Base-by-base conservation (phyloP, 1,140 invertebrate species). In the Ceratitis capitata region DNA sequence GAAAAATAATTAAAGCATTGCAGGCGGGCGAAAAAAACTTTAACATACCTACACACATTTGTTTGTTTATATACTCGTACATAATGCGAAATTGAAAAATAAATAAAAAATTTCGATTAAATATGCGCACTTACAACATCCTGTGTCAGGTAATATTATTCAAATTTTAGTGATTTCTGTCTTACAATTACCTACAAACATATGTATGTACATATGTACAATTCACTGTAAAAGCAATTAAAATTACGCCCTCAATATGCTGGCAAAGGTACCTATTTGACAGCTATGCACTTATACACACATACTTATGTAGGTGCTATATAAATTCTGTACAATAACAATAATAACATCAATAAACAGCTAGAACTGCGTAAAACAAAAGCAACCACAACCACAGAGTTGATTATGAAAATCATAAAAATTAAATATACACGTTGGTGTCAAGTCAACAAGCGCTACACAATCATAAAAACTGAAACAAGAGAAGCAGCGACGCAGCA, bases 341-440 rank as follows among this genome's bases (percentile, higher is more conserved):
- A 23, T n/a, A 56, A 47, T 47, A 47, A 47, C n/a, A n/a, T n/a
- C n/a, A n/a, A n/a, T n/a, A 7, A 56, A 56, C 56, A 61, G 26
- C 56, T 26, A 56, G 51, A 53, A 16, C 51, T 53, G n/a, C 51
- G n/a, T 26, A 26, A 35, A 64, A 64, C 26, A 35, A 35, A 35
- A 64, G 35, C 2, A 64, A 64, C 10, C n/a, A 26, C 39, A 69
- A 69, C 61, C 61, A 78, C 69, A 45, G 16, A 10, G 69, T 78
- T 78, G 69, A 78, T 78, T 78, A 78, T 78, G 69, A 78, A 78
- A 78, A 78, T 78, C 69, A 78, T 78, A 78, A 78, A 78, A 78
- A n/a, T 78, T 78, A 45, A 78, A 78, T 78, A 78, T 78, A 78
- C 35, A 42, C 35, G 69, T 78, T 78, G 69, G 69, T 78, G 69